Evolutionary conservation across 1,140 invertebrate genomes (phyloP).

Genomic region (Drosophila cardini): DNA sequence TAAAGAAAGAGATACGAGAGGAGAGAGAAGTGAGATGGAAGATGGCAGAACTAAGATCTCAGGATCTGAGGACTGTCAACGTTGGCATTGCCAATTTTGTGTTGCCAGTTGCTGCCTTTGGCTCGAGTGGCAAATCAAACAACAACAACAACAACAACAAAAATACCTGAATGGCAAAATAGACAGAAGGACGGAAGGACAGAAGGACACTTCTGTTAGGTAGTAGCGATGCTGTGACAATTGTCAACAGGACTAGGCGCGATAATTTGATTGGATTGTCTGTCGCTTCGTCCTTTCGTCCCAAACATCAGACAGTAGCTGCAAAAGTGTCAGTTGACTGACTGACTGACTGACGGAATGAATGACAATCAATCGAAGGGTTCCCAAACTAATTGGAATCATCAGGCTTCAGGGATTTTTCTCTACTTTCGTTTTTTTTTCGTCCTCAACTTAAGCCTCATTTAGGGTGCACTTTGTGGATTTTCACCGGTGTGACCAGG

Average conservation of each 20-base stretch:
- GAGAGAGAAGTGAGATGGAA: slow-evolving; percentile 5
- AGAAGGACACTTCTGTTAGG: slow-evolving; percentile 12
- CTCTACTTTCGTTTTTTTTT: background rate
- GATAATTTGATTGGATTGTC: slow-evolving; percentile 85
- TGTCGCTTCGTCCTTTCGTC: slow-evolving; percentile 39
- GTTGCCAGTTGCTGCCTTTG: slow-evolving; percentile 55
- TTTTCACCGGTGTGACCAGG: slow-evolving; percentile 53
- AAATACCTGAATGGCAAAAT: slow-evolving; percentile 58
- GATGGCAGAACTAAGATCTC: slow-evolving; percentile 4
- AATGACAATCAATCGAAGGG: slow-evolving; percentile 71
- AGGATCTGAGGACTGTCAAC: slow-evolving; percentile 18
- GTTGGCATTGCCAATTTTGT: slow-evolving; percentile 32
- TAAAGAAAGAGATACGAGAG: slow-evolving; percentile 1
- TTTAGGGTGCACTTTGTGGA: slow-evolving; percentile 84
- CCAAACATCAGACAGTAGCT: slow-evolving; percentile 10
- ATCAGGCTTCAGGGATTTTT: slow-evolving; percentile 39
- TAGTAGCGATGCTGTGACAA: slow-evolving; percentile 50
- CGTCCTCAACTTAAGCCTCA: slow-evolving; percentile 84
- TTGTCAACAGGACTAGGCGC: slow-evolving; percentile 78
- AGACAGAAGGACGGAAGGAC: slow-evolving; percentile 6
- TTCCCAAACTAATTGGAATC: slow-evolving; percentile 83
- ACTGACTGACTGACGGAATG: slow-evolving; percentile 48
- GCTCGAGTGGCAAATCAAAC: slow-evolving; percentile 65
- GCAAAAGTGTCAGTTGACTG: slow-evolving; percentile 76
- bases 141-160: slow-evolving; percentile 50